Base-by-base conservation (phyloP, 1,140 invertebrate genomes). In the Zaprionus lachaisei region DNA sequence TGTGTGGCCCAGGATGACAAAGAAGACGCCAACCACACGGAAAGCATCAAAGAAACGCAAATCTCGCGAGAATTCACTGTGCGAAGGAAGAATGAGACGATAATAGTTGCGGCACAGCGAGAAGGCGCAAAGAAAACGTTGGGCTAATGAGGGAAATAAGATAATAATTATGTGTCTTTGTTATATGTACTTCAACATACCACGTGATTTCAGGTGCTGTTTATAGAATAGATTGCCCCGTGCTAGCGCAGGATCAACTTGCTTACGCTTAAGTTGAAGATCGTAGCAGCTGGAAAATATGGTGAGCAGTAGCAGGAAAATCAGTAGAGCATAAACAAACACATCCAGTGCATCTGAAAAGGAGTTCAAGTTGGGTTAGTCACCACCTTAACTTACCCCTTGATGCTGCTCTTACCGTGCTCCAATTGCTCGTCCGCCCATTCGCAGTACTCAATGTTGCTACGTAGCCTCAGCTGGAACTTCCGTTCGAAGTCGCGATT, bases 71-170 rank as follows among this genome's bases (percentile, higher is more conserved):
- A 79, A 61, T 5, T 77, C 66, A 6, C 63, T 74, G 15, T 20
- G n/a, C n/a, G 77, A 26, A 14, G 76, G 67, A 14, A 62, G 20
- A 20, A 64, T 34, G 2, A 93, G 66, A 2, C 90, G 81, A 72
- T 89, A 84, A 66, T 86, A 93, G 28, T 93, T 93, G 61, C 91
- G 86, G 17, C 68, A 65, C 31, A 93, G 56, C 2, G 93, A 93
- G 63, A 93, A 93, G n/a, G 77, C 57, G 12, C 75, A 69, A 5
- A 90, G 64, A 1, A 79, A 55, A 7, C 56, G 57, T 37, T 84
- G 69, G 1, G 24, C 82, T 85, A 9, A 17, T 12, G 41, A n/a
- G 11, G 24, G 14, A 37, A 17, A 14, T 15, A 44, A 44, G 7
- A n/a, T 22, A 44, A 17, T 9, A 7, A 31, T 31, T 7, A 31